These are phyloP conservation scores for Hydrocynus forskahlii DNA, from an alignment of 2,797 vertebrate genomes.

Conservation along the genomic window DNA sequence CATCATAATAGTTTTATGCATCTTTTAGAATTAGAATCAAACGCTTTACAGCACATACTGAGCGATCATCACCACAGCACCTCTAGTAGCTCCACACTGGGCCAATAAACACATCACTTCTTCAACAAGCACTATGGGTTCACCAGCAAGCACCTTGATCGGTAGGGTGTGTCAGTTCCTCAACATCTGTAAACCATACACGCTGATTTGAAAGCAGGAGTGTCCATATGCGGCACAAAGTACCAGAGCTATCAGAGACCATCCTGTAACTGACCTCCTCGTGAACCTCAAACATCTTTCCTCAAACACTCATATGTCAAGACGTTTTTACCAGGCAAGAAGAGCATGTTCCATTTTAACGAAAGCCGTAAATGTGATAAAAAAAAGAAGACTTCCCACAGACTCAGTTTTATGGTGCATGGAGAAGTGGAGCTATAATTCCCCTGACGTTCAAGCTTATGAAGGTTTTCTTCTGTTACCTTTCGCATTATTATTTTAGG, in stretches of 20 bases:
- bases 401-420: slow-evolving; percentile 47
- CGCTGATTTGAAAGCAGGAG: slow-evolving; percentile 34
- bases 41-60: slow-evolving; percentile 7
- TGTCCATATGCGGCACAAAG: slow-evolving; percentile 15
- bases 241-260: slow-evolving; percentile 30
- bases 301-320: slow-evolving; percentile 35
- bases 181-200: slow-evolving; percentile 60
- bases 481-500: slow-evolving; percentile 32
- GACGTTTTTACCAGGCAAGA: slow-evolving; percentile 44
- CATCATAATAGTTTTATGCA: slow-evolving; percentile 17
- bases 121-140: not conserved
- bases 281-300: slow-evolving; percentile 54
- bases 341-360: slow-evolving; percentile 46
- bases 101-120: not conserved
- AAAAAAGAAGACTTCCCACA: slow-evolving; percentile 34
- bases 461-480: slow-evolving; percentile 25
- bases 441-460: slow-evolving; percentile 42
- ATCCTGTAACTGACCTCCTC: slow-evolving; percentile 46
- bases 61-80: slow-evolving; percentile 15
- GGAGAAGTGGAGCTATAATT: slow-evolving; percentile 48
- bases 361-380: slow-evolving; percentile 47
- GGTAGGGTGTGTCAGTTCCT: slow-evolving; percentile 49
- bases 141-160: slow-evolving; percentile 39
- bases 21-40: slow-evolving; percentile 10
- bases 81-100: not conserved